Percentiles rank a stretch among this genome's conserved stretches.
Conservation (phyloP, 2,888 invertebrate genomes). For the Cyrtodaria siliqua region DNA sequence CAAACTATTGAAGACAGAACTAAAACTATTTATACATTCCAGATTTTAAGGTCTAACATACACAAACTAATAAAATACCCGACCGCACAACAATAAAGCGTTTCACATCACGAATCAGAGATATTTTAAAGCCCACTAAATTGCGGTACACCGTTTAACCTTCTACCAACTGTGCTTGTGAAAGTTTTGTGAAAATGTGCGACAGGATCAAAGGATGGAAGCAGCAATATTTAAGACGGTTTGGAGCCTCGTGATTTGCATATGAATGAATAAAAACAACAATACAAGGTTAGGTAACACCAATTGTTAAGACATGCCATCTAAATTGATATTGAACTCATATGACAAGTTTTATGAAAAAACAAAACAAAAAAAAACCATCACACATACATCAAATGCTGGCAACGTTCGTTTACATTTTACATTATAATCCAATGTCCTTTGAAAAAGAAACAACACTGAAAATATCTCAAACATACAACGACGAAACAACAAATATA, state of each 20-base stretch:
- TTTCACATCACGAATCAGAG: constrained; percentile 1
- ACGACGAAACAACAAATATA: too few species aligned
- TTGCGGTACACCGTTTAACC: not conserved
- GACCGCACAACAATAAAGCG: constrained; percentile 3
- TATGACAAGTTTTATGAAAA: too few species aligned
- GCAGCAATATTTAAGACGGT: not conserved
- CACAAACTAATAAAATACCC: not conserved
- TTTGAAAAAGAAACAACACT: too few species aligned
- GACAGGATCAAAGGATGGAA: not conserved
- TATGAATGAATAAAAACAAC: not conserved
- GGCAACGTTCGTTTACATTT: too few species aligned
- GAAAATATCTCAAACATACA: too few species aligned
- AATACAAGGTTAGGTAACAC: not conserved
- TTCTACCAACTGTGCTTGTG: not conserved
- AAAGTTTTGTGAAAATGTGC: constrained; percentile 1
- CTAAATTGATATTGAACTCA: too few species aligned
- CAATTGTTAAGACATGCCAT: too few species aligned
- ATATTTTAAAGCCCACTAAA: not conserved
- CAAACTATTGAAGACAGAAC: not conserved
- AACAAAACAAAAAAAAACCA: too few species aligned
- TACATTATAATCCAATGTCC: too few species aligned
- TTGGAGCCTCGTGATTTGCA: constrained; percentile 2
- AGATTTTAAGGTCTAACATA: not conserved
- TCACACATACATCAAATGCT: too few species aligned
- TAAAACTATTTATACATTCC: constrained; percentile 1